Evolutionary conservation across 2,113 vertebrate species (phyloP), one percentile per base, ranked within the genome.

Genomic region (Apus apus): DNA sequence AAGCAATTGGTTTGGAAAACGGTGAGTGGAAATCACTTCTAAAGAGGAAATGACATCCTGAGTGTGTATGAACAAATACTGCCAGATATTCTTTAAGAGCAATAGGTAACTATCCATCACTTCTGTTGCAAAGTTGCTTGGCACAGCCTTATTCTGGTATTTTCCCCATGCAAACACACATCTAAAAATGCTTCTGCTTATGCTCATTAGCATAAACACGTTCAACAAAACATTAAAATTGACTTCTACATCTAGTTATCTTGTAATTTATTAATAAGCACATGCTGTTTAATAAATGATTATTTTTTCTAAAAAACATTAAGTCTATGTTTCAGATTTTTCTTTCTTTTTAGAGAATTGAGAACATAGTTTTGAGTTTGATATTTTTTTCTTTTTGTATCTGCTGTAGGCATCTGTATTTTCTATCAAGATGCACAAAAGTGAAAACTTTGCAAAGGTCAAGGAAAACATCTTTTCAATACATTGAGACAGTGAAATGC

Each of bases 111-210:
- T 93, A 79, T 96, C 90, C 84, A 80, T 87, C 92, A 65, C 84
- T 85, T 87, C 51, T 9, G 5, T 91, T 96, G 95, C 86, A 67
- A 58, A 97, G 62, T 79, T 92, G 64, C 84, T 89, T 56, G 11
- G 86, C 85, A 53, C 25, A 26, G 75, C 72, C 70, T 75, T 82
- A 43, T 86, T 96, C 87, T 78, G 57, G 22, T 89, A 18, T 77
- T 93, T 96, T 90, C 85, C 74, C 67, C 89, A 82, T 79, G 87
- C 88, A 97, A 94, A 92, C 88, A 97, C 65, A 94, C 83, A 80
- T 87, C 80, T 16, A 85, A 95, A 97, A 93, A 94, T 96, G 94
- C 92, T 88, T 94, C 61, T 96, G 94, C 92, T 97, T 90, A 4
- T 21, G 46, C 30, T 58, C 15, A 79, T 83, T 95, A 77, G 21